Evolutionary conservation across 2,113 vertebrate species (phyloP), one percentile per base, ranked within the genome.

Genomic region (Tyto alba): DNA sequence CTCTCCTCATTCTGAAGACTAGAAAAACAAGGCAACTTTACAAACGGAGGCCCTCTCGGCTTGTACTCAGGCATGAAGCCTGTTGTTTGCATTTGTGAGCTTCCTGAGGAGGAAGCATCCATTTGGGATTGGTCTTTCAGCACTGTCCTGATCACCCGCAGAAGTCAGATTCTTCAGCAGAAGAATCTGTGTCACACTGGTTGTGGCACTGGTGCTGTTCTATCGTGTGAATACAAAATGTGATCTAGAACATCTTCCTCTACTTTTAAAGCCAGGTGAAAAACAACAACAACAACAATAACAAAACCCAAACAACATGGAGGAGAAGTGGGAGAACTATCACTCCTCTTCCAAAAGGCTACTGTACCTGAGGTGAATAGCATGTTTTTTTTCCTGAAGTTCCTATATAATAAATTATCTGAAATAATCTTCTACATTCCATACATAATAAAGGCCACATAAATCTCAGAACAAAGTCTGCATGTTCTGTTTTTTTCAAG

Each of bases 111-210:
- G 17, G 21, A 32, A 55, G 43, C 11, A 4, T 29, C 48, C 45
- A 0, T 53, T 16, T 43, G 57, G 27, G 20, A n/a, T 15, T 43
- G 22, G 36, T 18, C 16, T 41, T 29, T 11, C 23, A 26, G 69
- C 47, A 85, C 38, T 36, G 36, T 52, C 60, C 18, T 0, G 0
- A 32, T 57, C 11, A 2, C 53, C 43, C 6, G 6, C 23, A 10
- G 17, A 69, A 43, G 14, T 30, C 67, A 21, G 34, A 9, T 56
- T 47, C 57, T 60, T 43, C 53, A 27, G n/a, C n/a, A n/a, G n/a
- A n/a, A n/a, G n/a, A n/a, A n/a, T n/a, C n/a, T n/a, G n/a, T 15
- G 14, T 20, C 43, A 29, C 27, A 7, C 8, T 23, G 22, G 15
- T 38, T 60, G 30, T 16, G 38, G 69, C 36, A 78, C 45, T 4